Base-by-base conservation (phyloP, 2,888 invertebrate genomes). In the Xestia rhomboidea region DNA sequence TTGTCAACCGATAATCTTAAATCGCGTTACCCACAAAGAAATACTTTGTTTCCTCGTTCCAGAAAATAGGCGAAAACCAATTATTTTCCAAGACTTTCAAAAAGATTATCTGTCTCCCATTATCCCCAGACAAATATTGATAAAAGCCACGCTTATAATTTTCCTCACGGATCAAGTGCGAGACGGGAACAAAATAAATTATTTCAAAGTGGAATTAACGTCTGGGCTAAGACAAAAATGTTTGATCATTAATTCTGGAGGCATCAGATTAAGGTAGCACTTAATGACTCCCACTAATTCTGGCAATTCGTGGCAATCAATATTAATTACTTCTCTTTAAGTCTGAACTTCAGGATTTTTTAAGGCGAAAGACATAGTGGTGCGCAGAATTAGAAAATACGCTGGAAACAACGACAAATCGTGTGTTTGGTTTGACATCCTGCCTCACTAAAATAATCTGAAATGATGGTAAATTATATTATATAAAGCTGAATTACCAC, bases 221-320 rank as follows among this genome's bases (percentile, higher is more conserved):
- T 38, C 64, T 10, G 24, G 30, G 15, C 41, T 27, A 1, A 60
- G 46, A 82, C 68, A 60, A 73, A 66, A 82, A 82, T 80, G 21
- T 70, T 76, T 76, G 46, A 69, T 82, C 76, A 69, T 82, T 80
- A 82, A 76, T 80, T 54, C 76, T 8, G 63, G 41, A 51, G 60
- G n/a, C 34, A 76, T 44, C 75, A 69, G 64, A 68, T 69, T 46
- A 76, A 46, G 69, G 24, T 70, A 24, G 41, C 57, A 63, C 44
- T 57, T 81, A 81, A 79, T 81, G 77, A 82, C 51, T 62, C 51
- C 34, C 15, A 51, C 68, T 82, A 76, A 66, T 76, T 82, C n/a
- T 34, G 54, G 62, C 44, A 68, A 46, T 62, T 71, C n/a, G 44
- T 66, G 21, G 57, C 38, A 77, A 81, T 83, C 27, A 73, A 78